These are phyloP conservation scores for Orius laevigatus DNA, from an alignment of 1,140 invertebrate genomes.

Conservation along the genomic window DNA sequence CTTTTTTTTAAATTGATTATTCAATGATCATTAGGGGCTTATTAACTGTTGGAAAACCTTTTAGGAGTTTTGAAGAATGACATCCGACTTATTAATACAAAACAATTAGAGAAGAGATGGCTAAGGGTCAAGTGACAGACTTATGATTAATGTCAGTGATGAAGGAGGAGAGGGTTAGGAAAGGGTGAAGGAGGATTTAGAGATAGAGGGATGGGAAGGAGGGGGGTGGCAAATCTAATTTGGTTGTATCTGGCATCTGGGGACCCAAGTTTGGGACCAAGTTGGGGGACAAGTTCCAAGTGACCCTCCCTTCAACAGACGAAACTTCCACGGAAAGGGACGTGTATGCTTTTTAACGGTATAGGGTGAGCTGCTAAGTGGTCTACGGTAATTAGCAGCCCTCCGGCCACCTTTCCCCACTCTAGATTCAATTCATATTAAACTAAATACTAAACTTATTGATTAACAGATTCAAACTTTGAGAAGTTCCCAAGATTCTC, in stretches of 20 bases:
- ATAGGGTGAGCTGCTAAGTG: neutral
- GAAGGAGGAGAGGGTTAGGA: slow-evolving; percentile 1
- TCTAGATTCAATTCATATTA: no score
- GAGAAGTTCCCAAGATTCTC: no score
- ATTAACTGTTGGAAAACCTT: no score
- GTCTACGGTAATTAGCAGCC: slow-evolving; percentile 9
- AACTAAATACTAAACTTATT: no score
- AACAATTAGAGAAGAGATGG: slow-evolving; percentile 12
- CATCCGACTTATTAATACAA: slow-evolving; percentile 13
- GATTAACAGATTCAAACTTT: no score
- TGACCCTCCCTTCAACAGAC: neutral
- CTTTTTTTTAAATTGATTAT: no score
- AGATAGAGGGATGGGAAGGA: neutral
- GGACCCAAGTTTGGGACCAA: slow-evolving; percentile 9
- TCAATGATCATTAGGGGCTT: no score
- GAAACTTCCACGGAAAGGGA: neutral
- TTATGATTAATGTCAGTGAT: slow-evolving; percentile 11
- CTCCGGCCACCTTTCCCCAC: slow-evolving; percentile 2
- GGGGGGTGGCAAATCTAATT: slow-evolving; percentile 7
- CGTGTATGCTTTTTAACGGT: slow-evolving; percentile 10
- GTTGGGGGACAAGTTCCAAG: neutral
- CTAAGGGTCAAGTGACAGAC: slow-evolving; percentile 10
- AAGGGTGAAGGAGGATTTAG: neutral
- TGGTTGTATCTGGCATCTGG: slow-evolving; percentile 12
- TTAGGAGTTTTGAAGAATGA: neutral